Percentiles rank a stretch among this genome's conserved stretches.
Evolutionary conservation across 2,888 invertebrate species (phyloP).

Genomic region (Prionchulus punctatus): DNA sequence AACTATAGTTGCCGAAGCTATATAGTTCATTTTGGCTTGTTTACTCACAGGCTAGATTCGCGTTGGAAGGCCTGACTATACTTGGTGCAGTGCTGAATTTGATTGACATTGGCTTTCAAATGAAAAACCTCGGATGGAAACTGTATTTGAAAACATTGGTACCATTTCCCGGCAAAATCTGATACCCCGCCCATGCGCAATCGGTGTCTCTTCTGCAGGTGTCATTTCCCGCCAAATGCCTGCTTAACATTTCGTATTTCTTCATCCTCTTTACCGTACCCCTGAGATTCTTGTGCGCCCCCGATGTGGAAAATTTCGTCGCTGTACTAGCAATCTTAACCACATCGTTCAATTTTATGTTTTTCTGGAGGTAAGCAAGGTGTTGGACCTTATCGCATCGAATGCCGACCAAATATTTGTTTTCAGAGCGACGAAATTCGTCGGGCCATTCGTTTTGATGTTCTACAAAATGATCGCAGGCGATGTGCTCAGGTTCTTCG

Average conservation of each 20-base stretch:
- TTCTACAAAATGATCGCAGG: constrained; percentile 96
- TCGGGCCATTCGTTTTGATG: constrained; percentile 99
- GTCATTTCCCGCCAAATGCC: constrained; percentile 72
- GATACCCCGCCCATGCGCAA: no score
- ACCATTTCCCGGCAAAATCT: constrained; percentile 17
- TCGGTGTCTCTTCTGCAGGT: constrained; percentile 42
- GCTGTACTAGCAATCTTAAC: constrained; percentile 84
- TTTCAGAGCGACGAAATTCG: constrained; percentile 82
- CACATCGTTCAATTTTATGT: constrained; percentile 86
- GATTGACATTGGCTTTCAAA: constrained; percentile 64
- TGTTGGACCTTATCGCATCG: background rate
- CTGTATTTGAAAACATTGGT: constrained; percentile 92
- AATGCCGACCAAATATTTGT: constrained; percentile 9
- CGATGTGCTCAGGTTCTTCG: constrained; percentile 80
- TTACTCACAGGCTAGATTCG: constrained; percentile 45
- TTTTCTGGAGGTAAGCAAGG: constrained; percentile 68
- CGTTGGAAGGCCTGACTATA: constrained; percentile 60
- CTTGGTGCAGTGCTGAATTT: constrained; percentile 69
- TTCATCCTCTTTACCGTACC: constrained; percentile 70
- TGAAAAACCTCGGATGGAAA: constrained; percentile 70
- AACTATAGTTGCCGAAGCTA: no score
- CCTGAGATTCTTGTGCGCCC: constrained; percentile 62
- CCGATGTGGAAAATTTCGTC: constrained; percentile 72
- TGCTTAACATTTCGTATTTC: constrained; percentile 82
- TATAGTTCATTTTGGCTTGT: no score